Conservation (phyloP, 1,140 invertebrate genomes). For the Drosophila micromelanica region DNA sequence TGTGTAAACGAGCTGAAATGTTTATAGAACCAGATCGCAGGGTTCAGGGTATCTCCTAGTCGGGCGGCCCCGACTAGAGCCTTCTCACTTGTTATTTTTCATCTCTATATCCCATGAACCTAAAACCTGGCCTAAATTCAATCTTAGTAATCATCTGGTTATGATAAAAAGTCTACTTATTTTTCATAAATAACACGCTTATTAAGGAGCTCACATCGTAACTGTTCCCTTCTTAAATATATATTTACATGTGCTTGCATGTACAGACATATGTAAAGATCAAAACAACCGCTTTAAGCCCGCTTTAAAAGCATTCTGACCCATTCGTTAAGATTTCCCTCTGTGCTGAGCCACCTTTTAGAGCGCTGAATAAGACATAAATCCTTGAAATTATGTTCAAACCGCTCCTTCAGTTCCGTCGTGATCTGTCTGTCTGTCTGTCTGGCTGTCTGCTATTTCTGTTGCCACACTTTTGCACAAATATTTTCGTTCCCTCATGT, state of each 20-base stretch:
- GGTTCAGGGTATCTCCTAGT: too few species aligned
- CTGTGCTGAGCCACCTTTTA: conserved; percentile 26
- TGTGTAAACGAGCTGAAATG: too few species aligned
- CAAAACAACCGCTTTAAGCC: conserved; percentile 43
- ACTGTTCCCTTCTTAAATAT: background rate
- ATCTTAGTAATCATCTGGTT: too few species aligned
- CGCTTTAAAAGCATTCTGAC: conserved; percentile 24
- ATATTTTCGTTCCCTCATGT: conserved; percentile 36
- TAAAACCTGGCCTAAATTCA: too few species aligned
- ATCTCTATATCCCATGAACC: too few species aligned
- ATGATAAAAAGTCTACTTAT: too few species aligned
- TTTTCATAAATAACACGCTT: background rate
- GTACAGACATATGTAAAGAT: conserved; percentile 19
- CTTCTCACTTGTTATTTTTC: too few species aligned
- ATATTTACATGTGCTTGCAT: background rate
- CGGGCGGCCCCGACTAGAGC: too few species aligned
- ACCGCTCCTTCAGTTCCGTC: conserved; percentile 29
- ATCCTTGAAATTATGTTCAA: conserved; percentile 65
- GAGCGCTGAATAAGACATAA: conserved; percentile 65
- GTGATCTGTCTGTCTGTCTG: background rate
- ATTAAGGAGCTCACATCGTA: conserved; percentile 28
- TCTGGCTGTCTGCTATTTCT: background rate
- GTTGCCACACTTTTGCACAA: conserved; percentile 57
- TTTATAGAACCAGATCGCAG: too few species aligned
- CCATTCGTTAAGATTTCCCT: conserved; percentile 23